Percentiles rank a stretch among this genome's conserved stretches.
phyloP scores from a whole-genome alignment of 2,888 invertebrate species.

The Parapristionchus giblindavisi region DNA sequence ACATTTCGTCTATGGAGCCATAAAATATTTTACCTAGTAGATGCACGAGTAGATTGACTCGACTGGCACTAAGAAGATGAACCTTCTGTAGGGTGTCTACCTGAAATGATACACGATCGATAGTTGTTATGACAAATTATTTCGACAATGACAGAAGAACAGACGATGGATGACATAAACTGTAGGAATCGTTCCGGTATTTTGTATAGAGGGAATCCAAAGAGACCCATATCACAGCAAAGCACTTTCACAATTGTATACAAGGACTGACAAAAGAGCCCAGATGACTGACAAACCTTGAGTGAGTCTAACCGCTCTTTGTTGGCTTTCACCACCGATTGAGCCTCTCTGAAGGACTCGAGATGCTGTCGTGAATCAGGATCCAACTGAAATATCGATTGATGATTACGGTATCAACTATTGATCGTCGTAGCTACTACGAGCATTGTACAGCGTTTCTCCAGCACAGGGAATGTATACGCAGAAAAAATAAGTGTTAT shows the following conservation, averaged over 20 bases:
- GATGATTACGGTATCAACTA: too few relatives aligned
- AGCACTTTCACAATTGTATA: not conserved
- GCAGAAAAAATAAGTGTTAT: too few relatives aligned
- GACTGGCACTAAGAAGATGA: slow-evolving; percentile 93
- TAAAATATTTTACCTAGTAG: slow-evolving; percentile 43
- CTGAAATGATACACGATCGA: not conserved
- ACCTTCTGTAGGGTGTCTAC: slow-evolving; percentile 88
- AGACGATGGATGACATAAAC: too few relatives aligned
- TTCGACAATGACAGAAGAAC: too few relatives aligned
- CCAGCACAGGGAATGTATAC: too few relatives aligned
- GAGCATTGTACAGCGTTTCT: too few relatives aligned
- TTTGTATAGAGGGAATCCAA: not conserved
- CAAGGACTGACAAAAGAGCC: not conserved
- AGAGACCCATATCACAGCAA: not conserved
- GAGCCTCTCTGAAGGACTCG: slow-evolving; percentile 87
- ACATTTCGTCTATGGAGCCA: not conserved
- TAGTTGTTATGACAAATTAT: too few relatives aligned
- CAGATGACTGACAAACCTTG: slow-evolving; percentile 41
- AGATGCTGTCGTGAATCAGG: slow-evolving; percentile 94
- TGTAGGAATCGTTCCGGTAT: too few relatives aligned
- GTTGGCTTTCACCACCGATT: slow-evolving; percentile 75
- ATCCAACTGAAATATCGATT: slow-evolving; percentile 79
- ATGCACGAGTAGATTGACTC: slow-evolving; percentile 96
- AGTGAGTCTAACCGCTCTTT: slow-evolving; percentile 91
- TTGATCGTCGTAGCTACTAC: too few relatives aligned